Evolutionary conservation across 2,888 invertebrate genomes (phyloP).

Genomic region (Eurytoma californica): DNA sequence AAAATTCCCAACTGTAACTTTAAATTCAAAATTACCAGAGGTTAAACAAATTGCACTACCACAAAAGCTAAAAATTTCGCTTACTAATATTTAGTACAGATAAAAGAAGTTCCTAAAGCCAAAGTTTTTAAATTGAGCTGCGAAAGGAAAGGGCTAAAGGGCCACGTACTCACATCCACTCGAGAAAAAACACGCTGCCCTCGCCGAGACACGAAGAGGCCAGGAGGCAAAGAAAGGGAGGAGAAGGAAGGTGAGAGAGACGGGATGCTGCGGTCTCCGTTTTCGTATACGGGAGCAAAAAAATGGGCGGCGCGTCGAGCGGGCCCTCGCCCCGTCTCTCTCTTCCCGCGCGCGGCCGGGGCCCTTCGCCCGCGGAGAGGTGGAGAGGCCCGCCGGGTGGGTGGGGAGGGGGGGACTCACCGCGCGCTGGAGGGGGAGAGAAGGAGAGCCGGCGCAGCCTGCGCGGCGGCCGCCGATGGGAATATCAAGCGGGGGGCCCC

Average conservation of each 20-base stretch:
- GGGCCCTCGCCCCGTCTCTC: constrained; percentile 33
- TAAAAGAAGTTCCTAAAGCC: too few species aligned
- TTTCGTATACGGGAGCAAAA: constrained; percentile 64
- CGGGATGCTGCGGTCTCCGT: background rate
- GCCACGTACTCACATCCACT: too few species aligned
- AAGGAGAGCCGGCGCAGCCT: constrained; percentile 66
- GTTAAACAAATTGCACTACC: too few species aligned
- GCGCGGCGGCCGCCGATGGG: constrained; percentile 67
- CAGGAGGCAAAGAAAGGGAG: too few species aligned
- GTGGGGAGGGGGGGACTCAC: background rate
- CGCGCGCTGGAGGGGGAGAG: background rate
- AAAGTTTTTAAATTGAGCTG: too few species aligned
- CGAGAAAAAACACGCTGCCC: too few species aligned
- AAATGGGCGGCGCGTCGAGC: constrained; percentile 74
- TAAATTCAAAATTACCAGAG: too few species aligned
- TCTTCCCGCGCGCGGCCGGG: background rate
- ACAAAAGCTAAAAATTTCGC: too few species aligned
- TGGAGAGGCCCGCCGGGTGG: background rate
- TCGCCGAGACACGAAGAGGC: too few species aligned
- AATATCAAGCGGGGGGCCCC: constrained; percentile 67
- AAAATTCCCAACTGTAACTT: background rate
- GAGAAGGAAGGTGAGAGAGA: background rate
- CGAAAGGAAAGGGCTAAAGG: too few species aligned
- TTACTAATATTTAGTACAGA: too few species aligned
- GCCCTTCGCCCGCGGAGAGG: background rate